Conservation (phyloP, 2,113 vertebrate species). For the Forbesichthys papilliferus region DNA sequence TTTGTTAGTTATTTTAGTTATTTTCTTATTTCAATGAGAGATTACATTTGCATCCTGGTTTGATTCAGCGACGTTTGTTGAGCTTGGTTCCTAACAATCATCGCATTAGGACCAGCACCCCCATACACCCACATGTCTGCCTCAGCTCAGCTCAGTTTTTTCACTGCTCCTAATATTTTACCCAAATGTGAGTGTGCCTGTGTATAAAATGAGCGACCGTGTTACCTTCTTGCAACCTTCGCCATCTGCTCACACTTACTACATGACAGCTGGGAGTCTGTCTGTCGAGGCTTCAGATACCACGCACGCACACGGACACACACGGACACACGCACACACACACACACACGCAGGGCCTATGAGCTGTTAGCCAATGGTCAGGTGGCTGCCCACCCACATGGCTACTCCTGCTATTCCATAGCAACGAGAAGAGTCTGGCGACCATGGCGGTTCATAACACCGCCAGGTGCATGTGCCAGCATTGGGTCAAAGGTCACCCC, state of each 20-base stretch:
- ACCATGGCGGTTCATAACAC: constrained; percentile 41
- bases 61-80: too few relatives aligned
- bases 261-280: constrained; percentile 59
- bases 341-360: constrained; percentile 25
- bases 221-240: constrained; percentile 47
- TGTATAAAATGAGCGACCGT: constrained; percentile 51
- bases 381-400: constrained; percentile 12
- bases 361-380: constrained; percentile 34
- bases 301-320: too few relatives aligned
- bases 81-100: too few relatives aligned
- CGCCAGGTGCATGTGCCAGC: constrained; percentile 51
- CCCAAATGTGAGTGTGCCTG: constrained; percentile 26
- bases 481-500: constrained; percentile 43
- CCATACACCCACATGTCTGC: too few relatives aligned
- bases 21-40: too few relatives aligned
- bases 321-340: constrained; percentile 9
- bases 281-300: constrained; percentile 6
- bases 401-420: constrained; percentile 27
- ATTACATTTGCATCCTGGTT: too few relatives aligned
- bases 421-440: constrained; percentile 29
- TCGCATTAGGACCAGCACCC: too few relatives aligned
- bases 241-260: constrained; percentile 63
- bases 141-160: background rate
- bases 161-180: background rate
- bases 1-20: too few relatives aligned